Base-by-base conservation (phyloP, 2,888 invertebrate species). In the Elmis aenea region DNA sequence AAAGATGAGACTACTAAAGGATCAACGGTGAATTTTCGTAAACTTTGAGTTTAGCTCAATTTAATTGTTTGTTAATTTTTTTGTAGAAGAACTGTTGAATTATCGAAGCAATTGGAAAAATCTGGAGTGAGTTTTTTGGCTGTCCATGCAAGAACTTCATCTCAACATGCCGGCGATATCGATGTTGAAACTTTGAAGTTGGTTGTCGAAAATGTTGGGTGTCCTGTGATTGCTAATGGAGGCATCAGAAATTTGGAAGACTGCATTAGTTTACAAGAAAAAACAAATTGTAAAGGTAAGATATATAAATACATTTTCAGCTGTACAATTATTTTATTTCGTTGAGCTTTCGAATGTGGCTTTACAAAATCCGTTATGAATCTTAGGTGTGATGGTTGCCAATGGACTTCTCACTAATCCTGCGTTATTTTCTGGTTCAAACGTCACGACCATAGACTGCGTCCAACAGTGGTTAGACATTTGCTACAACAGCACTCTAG, bases 181-280 rank as follows among this genome's bases (percentile, higher is more conserved):
- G 78, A 94, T 64, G 57, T 76, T 13, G 74, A 78, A 9, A 81
- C 83, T 13, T 75, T 97, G 38, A 76, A 75, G 55, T 69, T 79
- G 23, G 77, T 94, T 8, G 81, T 80, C 51, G 75, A 83, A 31
- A 76, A 75, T 45, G 66, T 92, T n/a, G 62, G 66, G 21, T 70
- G 96, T 48, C 96, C 97, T 1, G 72, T 97, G 0, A 76, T 96
- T 48, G 94, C 89, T 0, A 99, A 99, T 72, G 97, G 97, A 20
- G 93, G 92, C 54, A 74, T 94, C 0, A 85, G 79, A 54, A 76
- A 73, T 26, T 68, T 87, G 38, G 62, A 74, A n/a, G 86, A 87
- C 63, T 90, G 87, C 14, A 62, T 79, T 38, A 58, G 68, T 8
- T 70, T 95, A 21, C 75, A 81, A 48, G 65, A 76, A 21, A 55